Evolutionary conservation across 2,888 invertebrate species (phyloP), one percentile per base, ranked within the genome.

Genomic region (Oxystoma pomonae): DNA sequence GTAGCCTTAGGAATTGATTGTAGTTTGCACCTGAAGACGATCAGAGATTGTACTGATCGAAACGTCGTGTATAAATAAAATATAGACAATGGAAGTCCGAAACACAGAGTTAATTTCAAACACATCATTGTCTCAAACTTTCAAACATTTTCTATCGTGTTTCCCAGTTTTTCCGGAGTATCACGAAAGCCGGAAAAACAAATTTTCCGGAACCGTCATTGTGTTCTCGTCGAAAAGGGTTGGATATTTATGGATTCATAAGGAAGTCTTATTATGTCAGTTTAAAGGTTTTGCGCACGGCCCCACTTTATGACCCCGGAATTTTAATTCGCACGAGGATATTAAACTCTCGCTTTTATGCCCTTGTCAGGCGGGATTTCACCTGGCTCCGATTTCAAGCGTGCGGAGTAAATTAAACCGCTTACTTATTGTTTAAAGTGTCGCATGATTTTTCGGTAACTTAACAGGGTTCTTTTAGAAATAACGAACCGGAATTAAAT

Each of bases 221-320:
- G 53, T 53, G 17, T 50, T n/a, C 53, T 17, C 53, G 17, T 16
- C 5, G 53, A 53, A 53, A 53, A n/a, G 53, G 53, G 53, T 35
- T 35, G 35, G 19, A 19, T 17, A 53, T 53, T 53, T 53, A 53
- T 53, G 53, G 53, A 53, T 53, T 53, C 53, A 53, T 53, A 53
- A 53, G 53, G 53, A 53, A 53, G 53, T 53, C 53, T 53, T 53
- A 53, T 53, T 53, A 53, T 53, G n/a, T 53, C 53, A 53, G 53
- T 16, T 53, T 53, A 53, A 53, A 17, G 53, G 53, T 53, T 16
- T 16, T 53, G n/a, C 17, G 53, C 16, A 53, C 19, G 53, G 53
- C 7, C 53, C 53, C 53, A 53, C 19, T 53, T 53, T 53, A 53
- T 53, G 19, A 53, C 17, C n/a, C n/a, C 3, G 53, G 53, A 53